phyloP scores from a whole-genome alignment of 2,888 invertebrate species.

The Elegia similella region DNA sequence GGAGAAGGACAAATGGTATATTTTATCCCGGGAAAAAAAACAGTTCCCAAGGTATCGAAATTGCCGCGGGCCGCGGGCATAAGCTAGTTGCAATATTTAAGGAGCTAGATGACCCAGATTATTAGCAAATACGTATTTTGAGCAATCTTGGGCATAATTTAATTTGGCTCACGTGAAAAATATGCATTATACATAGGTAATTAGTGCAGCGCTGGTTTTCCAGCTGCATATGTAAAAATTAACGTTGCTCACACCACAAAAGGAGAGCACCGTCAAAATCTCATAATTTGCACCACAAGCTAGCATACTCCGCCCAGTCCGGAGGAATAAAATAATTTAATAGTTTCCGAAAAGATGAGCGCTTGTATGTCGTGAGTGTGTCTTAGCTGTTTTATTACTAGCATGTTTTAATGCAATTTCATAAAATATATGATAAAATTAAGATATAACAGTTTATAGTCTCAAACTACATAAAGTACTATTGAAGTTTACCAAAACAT shows the following conservation, averaged over 20 bases:
- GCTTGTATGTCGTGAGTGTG: slow-evolving; percentile 34
- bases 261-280: slow-evolving; percentile 36
- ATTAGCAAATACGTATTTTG: no score
- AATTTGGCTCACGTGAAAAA: no score
- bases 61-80: no score
- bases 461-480: no score
- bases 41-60: no score
- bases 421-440: neutral
- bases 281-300: slow-evolving; percentile 26
- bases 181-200: slow-evolving; percentile 2
- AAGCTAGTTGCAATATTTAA: no score
- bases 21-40: no score
- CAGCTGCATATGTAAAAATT: slow-evolving; percentile 23
- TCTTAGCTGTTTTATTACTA: neutral
- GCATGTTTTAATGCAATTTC: neutral
- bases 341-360: slow-evolving; percentile 53
- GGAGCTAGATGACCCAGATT: no score
- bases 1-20: no score
- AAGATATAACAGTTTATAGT: no score
- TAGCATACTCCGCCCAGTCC: slow-evolving; percentile 35
- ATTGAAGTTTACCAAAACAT: no score
- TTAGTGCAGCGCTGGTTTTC: neutral
- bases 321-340: slow-evolving; percentile 57
- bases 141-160: no score
- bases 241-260: slow-evolving; percentile 45